Percentiles rank a stretch among this genome's conserved stretches.
Evolutionary conservation across 2,888 invertebrate genomes (phyloP).

Genomic region (Hydroisotoma schaefferi): DNA sequence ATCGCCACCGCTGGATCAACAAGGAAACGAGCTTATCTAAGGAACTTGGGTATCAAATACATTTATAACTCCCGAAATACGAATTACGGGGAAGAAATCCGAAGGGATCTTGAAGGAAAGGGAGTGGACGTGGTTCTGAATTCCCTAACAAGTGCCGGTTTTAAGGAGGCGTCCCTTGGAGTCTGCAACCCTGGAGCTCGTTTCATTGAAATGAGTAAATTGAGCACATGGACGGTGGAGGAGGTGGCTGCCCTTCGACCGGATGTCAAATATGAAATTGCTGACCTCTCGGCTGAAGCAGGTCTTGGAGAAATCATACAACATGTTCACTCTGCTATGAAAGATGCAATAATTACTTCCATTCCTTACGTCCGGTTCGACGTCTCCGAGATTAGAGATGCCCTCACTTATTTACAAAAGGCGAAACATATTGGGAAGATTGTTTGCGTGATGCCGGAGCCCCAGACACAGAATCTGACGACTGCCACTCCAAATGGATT

Average conservation of each 20-base stretch:
- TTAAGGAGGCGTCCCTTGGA: constrained; percentile 32
- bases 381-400: constrained; percentile 24
- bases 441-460: constrained; percentile 29
- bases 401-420: constrained; percentile 33
- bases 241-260: constrained; percentile 24
- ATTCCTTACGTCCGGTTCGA: constrained; percentile 33
- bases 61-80: constrained; percentile 38
- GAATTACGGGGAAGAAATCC: constrained; percentile 25
- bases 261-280: constrained; percentile 31
- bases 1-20: constrained; percentile 36
- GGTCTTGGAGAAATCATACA: constrained; percentile 10
- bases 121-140: constrained; percentile 39
- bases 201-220: constrained; percentile 40
- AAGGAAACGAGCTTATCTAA: constrained; percentile 28
- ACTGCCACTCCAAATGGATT: too few relatives aligned
- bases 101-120: constrained; percentile 15
- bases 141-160: constrained; percentile 33
- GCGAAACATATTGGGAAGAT: constrained; percentile 41
- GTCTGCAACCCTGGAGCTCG: constrained; percentile 22
- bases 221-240: constrained; percentile 30
- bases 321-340: constrained; percentile 17
- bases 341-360: constrained; percentile 14
- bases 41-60: constrained; percentile 27
- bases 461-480: constrained; percentile 1
- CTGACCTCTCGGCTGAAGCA: constrained; percentile 21